Conservation (phyloP, 2,113 vertebrate species). For the Paedocypris sp. region DNA sequence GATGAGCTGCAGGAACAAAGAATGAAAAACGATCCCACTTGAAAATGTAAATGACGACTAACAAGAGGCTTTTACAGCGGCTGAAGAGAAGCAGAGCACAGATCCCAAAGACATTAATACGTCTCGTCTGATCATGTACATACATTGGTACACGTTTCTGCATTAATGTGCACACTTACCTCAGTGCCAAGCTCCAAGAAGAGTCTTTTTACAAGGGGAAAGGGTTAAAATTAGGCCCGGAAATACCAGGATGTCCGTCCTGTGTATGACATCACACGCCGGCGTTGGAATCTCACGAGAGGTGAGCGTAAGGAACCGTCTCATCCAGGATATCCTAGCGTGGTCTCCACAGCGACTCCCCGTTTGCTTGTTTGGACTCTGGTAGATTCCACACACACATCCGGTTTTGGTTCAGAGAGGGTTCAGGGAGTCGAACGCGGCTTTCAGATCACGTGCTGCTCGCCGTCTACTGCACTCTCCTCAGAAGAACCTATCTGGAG, state of each 20-base stretch:
- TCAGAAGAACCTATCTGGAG: no score
- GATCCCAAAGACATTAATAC: slow-evolving; percentile 5
- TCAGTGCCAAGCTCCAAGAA: background rate
- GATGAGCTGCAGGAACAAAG: background rate
- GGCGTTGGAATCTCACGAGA: slow-evolving; percentile 3
- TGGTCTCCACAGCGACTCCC: slow-evolving; percentile 6
- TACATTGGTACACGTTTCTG: no score
- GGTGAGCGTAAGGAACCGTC: slow-evolving; percentile 1
- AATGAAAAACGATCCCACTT: background rate
- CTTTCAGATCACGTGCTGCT: no score
- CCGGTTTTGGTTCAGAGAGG: slow-evolving; percentile 29
- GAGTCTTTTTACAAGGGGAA: background rate
- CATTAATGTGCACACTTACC: background rate
- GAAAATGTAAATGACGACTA: slow-evolving; percentile 13
- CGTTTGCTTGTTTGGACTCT: slow-evolving; percentile 20
- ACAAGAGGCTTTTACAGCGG: slow-evolving; percentile 22
- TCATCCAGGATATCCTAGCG: slow-evolving; percentile 44
- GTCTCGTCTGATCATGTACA: no score
- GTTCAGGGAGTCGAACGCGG: slow-evolving; percentile 29
- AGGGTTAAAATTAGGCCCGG: slow-evolving; percentile 24
- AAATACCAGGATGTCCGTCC: slow-evolving; percentile 32
- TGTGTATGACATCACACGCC: slow-evolving; percentile 26
- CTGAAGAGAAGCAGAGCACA: background rate
- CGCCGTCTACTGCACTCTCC: no score
- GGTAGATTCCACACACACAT: slow-evolving; percentile 12